These are phyloP conservation scores for Xenopus tropicalis DNA, from an alignment of 2,113 vertebrate genomes.

Conservation along the genomic window DNA sequence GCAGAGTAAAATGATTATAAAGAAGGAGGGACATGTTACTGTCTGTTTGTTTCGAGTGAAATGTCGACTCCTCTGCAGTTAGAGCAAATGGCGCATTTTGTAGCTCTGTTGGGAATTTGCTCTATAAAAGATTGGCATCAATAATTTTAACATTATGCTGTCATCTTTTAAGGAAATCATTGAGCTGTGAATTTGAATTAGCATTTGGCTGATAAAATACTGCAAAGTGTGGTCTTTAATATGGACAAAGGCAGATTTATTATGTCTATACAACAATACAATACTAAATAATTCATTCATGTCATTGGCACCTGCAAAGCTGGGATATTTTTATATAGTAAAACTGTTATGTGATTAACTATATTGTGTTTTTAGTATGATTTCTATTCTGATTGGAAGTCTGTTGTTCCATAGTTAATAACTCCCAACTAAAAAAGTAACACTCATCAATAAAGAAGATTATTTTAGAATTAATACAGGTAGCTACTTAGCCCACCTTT, in stretches of 20 bases:
- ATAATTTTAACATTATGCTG: slow-evolving; percentile 48
- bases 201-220: slow-evolving; percentile 49
- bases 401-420: no score
- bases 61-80: background rate
- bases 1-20: background rate
- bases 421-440: no score
- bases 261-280: slow-evolving; percentile 32
- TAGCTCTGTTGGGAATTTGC: slow-evolving; percentile 16
- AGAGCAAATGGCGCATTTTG: slow-evolving; percentile 19
- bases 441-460: no score
- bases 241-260: slow-evolving; percentile 45
- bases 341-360: no score
- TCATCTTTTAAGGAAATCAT: slow-evolving; percentile 50
- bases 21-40: background rate
- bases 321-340: slow-evolving; percentile 25
- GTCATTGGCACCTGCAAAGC: slow-evolving; percentile 42
- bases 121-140: slow-evolving; percentile 38
- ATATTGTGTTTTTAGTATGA: no score
- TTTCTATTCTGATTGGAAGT: no score
- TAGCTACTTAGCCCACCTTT: no score
- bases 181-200: slow-evolving; percentile 51
- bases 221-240: slow-evolving; percentile 44
- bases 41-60: background rate
- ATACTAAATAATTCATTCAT: slow-evolving; percentile 48
- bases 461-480: no score